These are phyloP conservation scores for Chloroceryle inda DNA, from an alignment of 2,797 vertebrate genomes.

Conservation along the genomic window DNA sequence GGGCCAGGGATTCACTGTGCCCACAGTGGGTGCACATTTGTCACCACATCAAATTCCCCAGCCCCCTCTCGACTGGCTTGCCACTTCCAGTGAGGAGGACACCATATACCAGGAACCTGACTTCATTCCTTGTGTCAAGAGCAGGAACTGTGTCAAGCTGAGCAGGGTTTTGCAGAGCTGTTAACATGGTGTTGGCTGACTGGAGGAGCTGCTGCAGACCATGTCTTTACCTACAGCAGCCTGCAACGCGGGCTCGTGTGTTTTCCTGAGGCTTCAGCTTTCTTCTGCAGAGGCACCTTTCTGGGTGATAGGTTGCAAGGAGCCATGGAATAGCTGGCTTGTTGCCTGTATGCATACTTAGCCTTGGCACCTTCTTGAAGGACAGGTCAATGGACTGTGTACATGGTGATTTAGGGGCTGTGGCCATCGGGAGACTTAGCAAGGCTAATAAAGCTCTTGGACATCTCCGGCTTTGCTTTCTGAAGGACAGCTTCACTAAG, in stretches of 20 bases:
- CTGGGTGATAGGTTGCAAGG: neutral
- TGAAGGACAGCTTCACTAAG: neutral
- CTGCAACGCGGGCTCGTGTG: neutral
- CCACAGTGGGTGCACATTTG: fast-evolving
- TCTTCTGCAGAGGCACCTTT: neutral
- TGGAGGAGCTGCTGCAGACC: neutral
- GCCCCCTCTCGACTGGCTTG: fast-evolving
- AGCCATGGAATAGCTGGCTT: neutral
- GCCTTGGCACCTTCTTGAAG: neutral
- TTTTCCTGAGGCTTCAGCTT: neutral
- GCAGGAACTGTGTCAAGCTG: neutral
- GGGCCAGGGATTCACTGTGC: neutral
- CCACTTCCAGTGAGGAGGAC: neutral
- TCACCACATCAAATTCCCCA: fast-evolving
- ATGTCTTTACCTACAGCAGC: fast-evolving
- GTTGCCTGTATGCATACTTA: fast-evolving
- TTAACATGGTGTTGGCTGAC: fast-evolving
- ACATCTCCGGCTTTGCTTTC: neutral
- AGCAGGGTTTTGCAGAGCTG: neutral
- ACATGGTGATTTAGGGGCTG: fast-evolving
- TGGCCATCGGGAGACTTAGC: neutral
- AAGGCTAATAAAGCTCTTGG: fast-evolving
- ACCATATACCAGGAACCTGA: neutral
- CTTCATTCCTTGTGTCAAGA: neutral
- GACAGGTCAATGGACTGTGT: fast-evolving